Evolutionary conservation across 2,888 invertebrate genomes (phyloP), one percentile per base, ranked within the genome.

Genomic region (Caenorhabditis doughertyi): DNA sequence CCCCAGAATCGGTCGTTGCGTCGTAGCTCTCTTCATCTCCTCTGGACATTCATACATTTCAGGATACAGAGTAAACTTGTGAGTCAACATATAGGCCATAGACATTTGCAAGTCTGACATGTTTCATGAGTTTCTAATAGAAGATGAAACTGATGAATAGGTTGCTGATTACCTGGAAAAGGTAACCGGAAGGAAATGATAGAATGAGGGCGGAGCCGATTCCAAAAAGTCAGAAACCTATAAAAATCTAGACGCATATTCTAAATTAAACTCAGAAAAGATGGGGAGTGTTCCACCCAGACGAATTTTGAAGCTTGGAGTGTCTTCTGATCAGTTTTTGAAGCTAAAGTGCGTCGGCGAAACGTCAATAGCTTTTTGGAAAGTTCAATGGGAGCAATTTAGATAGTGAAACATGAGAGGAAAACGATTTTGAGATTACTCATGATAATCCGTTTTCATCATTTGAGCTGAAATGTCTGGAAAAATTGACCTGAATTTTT

Each of bases 81-180:
- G 70, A 42, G 70, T 58, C 3, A 70, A 13, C 42, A 58, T 21
- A 25, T 70, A 70, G 4, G 47, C 55, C 58, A 70, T 3, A 9
- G 70, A 56, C 70, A 70, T 70, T 56, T 70, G 56, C 9, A 70
- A 56, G 58, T 70, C 32, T 16, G 56, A 44, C 70, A 70, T 70
- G 16, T 23, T 42, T 32, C 39, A 39, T 39, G 32, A 32, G 32
- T n/a, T n/a, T 35, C 35, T 35, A 5, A 42, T 55, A 7, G n/a
- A 7, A n/a, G 3, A 18, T 9, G 18, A 42, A 60, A 32, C 21
- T 23, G 58, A 60, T 60, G 42, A 60, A 60, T 42, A 44, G 60
- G 7, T 8, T 25, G 2, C 8, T 60, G 42, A 60, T 60, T 60
- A 42, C 23, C 29, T 56, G 35, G 27, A 13, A 18, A 18, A n/a